Percentiles rank a stretch among this genome's conserved stretches.
These are phyloP conservation scores for Aplocera efformata DNA, from an alignment of 2,888 invertebrate genomes.

Conservation along the genomic window DNA sequence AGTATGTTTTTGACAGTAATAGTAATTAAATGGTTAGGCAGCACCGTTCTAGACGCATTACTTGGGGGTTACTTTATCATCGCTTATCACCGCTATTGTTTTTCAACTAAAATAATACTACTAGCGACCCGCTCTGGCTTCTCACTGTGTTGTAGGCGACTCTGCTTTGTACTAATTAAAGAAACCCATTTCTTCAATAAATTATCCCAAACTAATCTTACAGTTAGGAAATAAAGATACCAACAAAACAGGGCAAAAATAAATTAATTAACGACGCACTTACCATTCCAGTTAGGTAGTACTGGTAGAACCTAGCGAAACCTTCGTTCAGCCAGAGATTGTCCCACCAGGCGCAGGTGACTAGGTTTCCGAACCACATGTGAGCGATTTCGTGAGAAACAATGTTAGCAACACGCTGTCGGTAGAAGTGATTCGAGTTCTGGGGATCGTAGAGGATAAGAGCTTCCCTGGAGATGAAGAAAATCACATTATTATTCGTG, in stretches of 20 bases:
- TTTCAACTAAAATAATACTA: no score
- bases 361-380: conserved; percentile 90
- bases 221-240: background rate
- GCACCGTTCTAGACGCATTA: no score
- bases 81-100: no score
- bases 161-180: no score
- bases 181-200: no score
- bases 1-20: no score
- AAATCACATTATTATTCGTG: background rate
- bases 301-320: conserved; percentile 87
- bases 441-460: conserved; percentile 72
- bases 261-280: no score
- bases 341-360: conserved; percentile 88
- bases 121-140: no score
- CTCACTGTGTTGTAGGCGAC: no score
- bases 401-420: conserved; percentile 83
- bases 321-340: conserved; percentile 86
- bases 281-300: conserved; percentile 79
- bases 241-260: background rate
- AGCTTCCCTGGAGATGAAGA: conserved; percentile 82
- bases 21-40: no score
- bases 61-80: no score
- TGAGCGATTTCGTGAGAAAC: conserved; percentile 90
- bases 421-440: conserved; percentile 76
- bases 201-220: no score